These are phyloP conservation scores for Gymnarchus niloticus DNA, from an alignment of 2,113 vertebrate species.

Conservation along the genomic window DNA sequence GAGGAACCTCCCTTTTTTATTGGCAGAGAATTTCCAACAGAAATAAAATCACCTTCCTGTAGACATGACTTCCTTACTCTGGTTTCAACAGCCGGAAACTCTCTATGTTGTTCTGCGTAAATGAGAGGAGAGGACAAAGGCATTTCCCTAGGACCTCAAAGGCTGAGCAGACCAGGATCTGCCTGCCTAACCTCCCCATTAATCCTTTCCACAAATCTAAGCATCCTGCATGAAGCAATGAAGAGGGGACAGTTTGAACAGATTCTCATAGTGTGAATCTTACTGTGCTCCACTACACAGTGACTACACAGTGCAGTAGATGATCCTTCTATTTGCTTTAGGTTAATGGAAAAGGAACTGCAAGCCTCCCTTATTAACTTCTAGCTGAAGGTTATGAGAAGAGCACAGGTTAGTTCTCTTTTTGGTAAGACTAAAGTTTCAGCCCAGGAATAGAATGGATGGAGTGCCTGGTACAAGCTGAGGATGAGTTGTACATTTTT, in stretches of 20 bases:
- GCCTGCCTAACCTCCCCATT: constrained; percentile 51
- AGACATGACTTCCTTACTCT: background rate
- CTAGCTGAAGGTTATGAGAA: background rate
- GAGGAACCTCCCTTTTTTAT: background rate
- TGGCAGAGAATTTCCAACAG: background rate
- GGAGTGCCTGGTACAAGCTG: background rate
- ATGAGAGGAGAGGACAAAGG: background rate
- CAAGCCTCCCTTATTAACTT: background rate
- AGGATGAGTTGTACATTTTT: background rate
- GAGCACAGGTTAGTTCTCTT: background rate
- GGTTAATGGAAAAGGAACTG: background rate
- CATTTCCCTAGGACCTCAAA: constrained; percentile 3
- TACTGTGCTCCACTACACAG: background rate
- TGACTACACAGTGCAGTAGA: background rate
- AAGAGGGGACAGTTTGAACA: constrained; percentile 12
- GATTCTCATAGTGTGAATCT: background rate
- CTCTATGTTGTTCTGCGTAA: background rate
- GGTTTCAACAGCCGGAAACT: background rate
- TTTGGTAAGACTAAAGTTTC: background rate
- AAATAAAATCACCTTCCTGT: background rate
- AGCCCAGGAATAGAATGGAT: background rate
- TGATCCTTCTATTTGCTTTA: background rate
- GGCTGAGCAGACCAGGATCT: constrained; percentile 41
- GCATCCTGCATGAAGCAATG: constrained; percentile 37
- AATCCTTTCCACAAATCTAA: constrained; percentile 63